phyloP scores from a whole-genome alignment of 2,888 invertebrate species.

The Habrosyne pyritoides region DNA sequence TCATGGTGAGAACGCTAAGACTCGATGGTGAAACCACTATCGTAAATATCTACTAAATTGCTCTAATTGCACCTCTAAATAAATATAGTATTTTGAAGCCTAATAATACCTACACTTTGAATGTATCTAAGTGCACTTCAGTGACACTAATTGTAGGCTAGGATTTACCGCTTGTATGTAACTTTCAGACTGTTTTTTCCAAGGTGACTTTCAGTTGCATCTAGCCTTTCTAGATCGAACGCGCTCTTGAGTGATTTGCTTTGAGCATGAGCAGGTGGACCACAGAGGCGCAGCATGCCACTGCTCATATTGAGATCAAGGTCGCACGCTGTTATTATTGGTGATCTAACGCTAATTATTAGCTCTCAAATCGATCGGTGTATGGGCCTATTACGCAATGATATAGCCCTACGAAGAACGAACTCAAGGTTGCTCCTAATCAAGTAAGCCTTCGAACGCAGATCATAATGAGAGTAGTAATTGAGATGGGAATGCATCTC shows the following conservation, averaged over 20 bases:
- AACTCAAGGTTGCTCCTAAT: constrained; percentile 12
- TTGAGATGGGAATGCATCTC: neutral
- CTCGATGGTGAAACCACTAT: constrained; percentile 44
- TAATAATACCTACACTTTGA: constrained; percentile 32
- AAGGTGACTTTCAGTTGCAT: constrained; percentile 18
- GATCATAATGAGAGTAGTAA: neutral
- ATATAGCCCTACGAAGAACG: constrained; percentile 12
- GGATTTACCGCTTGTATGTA: neutral
- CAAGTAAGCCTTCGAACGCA: neutral
- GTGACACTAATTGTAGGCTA: constrained; percentile 32
- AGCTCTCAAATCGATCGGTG: constrained; percentile 50
- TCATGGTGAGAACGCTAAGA: neutral
- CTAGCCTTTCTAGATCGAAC: constrained; percentile 39
- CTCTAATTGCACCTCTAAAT: constrained; percentile 39
- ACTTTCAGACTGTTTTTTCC: neutral
- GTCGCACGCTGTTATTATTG: constrained; percentile 64
- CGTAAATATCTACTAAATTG: constrained; percentile 45
- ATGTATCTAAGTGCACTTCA: constrained; percentile 19
- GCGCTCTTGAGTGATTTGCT: constrained; percentile 38
- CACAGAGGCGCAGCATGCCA: constrained; percentile 41
- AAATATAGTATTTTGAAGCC: constrained; percentile 26
- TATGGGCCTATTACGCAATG: constrained; percentile 24
- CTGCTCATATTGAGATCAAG: constrained; percentile 67
- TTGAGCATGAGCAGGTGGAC: constrained; percentile 56
- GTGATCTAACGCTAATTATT: constrained; percentile 63